A percentile compares a stretch with the other conserved stretches of the same genome.
Conservation (phyloP, 2,113 vertebrate species). For the Neolamprologus cancellatus region DNA sequence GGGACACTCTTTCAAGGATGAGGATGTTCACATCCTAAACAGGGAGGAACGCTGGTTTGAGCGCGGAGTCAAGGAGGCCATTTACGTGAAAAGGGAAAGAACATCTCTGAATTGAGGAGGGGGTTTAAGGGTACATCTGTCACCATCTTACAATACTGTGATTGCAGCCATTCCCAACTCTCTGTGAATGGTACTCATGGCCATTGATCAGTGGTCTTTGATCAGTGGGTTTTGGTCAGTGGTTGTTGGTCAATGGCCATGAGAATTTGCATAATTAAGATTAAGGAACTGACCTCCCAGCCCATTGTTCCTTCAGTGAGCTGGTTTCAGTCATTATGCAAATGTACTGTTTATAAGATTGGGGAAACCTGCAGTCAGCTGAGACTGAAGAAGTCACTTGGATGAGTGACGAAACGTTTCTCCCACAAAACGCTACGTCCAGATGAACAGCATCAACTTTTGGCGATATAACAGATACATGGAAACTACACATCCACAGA, state of each 20-base stretch:
- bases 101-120: not conserved
- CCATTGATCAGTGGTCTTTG: not conserved
- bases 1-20: no score
- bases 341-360: not conserved
- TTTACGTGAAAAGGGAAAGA: not conserved
- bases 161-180: not conserved
- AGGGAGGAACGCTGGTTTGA: no score
- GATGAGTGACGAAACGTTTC: not conserved
- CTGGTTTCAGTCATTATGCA: not conserved
- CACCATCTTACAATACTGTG: fast-evolving
- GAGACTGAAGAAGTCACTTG: not conserved
- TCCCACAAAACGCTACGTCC: not conserved
- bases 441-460: not conserved
- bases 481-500: not conserved
- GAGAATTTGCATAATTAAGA: not conserved
- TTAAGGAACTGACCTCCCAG: not conserved
- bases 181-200: not conserved
- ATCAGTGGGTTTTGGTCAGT: no score
- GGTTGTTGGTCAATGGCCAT: not conserved
- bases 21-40: no score
- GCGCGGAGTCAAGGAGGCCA: no score
- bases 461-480: not conserved
- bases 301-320: not conserved
- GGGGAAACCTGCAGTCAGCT: not conserved
- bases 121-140: fast-evolving